These are phyloP conservation scores for Drosophila vallismaia DNA, from an alignment of 2,888 invertebrate species.

Conservation along the genomic window DNA sequence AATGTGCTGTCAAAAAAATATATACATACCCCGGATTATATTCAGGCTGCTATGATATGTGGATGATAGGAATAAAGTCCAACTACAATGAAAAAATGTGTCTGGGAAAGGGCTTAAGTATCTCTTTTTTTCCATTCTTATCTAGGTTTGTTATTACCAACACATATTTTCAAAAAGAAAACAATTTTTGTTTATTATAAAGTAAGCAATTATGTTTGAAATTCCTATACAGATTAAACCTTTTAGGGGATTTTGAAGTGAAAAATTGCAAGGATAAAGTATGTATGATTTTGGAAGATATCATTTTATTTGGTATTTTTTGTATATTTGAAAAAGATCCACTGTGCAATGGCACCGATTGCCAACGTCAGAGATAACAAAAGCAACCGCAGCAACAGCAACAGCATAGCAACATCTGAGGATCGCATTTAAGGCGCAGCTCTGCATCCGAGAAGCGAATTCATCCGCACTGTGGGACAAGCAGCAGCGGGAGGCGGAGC, in stretches of 20 bases:
- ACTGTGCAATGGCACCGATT: slow-evolving; percentile 37
- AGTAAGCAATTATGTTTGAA: not conserved
- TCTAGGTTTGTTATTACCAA: slow-evolving; percentile 1
- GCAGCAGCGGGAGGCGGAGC: not conserved
- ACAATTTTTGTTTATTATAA: not conserved
- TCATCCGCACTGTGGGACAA: slow-evolving; percentile 9
- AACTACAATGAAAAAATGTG: not conserved
- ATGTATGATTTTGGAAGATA: not conserved
- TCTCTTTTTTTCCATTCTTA: not conserved
- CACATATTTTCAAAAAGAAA: not conserved
- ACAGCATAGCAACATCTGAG: slow-evolving; percentile 31
- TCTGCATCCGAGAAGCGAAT: slow-evolving; percentile 30
- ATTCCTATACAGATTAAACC: not conserved
- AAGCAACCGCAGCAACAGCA: slow-evolving; percentile 24
- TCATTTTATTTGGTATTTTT: not conserved
- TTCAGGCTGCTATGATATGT: slow-evolving; percentile 10
- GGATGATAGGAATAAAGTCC: slow-evolving; percentile 3
- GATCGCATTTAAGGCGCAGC: slow-evolving; percentile 43
- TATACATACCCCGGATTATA: slow-evolving; percentile 15
- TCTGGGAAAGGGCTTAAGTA: not conserved
- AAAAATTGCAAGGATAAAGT: not conserved
- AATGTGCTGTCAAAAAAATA: slow-evolving; percentile 24
- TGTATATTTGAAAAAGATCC: not conserved
- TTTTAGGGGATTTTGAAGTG: not conserved
- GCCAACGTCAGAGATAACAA: slow-evolving; percentile 49